phyloP scores from a whole-genome alignment of 2,113 vertebrate species.

The western clawed frog (Xenopus tropicalis) region UCB_Xtro_10.0 CM004450.2:147239001-147239500 shows the following conservation, averaged over 20 bases:
- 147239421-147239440: too few species aligned
- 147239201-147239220: conserved; percentile 5
- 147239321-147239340: conserved; percentile 73
- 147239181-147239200: too few species aligned
- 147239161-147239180: background rate
- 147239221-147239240: background rate
- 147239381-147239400: conserved; percentile 63
- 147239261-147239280: conserved; percentile 69
- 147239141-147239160: background rate
- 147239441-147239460: background rate
- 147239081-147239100: background rate
- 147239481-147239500: conserved; percentile 77
- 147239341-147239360: conserved; percentile 19
- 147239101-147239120: background rate
- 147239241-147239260: background rate
- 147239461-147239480: background rate
- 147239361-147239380: conserved; percentile 80
- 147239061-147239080: background rate
- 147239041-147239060: background rate
- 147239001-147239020: background rate
- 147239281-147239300: conserved; percentile 87
- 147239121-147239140: background rate
- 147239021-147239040: background rate
- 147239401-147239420: too few species aligned
- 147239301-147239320: conserved; percentile 96